Conservation (phyloP, 2,888 invertebrate genomes). For the Xiphydria camelus region DNA sequence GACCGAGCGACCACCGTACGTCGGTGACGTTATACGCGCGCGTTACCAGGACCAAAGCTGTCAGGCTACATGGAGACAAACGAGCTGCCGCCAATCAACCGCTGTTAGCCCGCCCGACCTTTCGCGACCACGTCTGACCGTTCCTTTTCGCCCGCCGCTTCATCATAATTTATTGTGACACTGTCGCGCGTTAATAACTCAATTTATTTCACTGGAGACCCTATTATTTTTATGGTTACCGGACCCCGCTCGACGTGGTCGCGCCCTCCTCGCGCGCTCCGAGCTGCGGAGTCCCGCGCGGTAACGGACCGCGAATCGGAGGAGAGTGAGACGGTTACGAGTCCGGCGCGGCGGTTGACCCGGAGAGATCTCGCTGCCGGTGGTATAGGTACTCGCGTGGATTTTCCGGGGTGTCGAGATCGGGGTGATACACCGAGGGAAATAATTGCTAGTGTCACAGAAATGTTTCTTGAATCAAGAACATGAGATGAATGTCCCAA, state of each 20-base stretch:
- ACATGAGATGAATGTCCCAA: too few relatives aligned
- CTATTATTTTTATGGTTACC: constrained; percentile 45
- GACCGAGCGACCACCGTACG: too few relatives aligned
- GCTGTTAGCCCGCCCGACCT: constrained; percentile 56
- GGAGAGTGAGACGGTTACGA: not conserved
- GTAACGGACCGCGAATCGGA: not conserved
- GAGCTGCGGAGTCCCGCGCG: too few relatives aligned
- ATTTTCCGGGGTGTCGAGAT: too few relatives aligned
- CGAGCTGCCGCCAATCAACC: constrained; percentile 57
- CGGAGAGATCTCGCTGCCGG: too few relatives aligned
- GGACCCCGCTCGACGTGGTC: too few relatives aligned
- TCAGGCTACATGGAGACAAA: constrained; percentile 57
- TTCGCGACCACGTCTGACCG: constrained; percentile 52
- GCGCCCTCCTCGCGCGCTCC: too few relatives aligned
- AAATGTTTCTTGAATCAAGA: too few relatives aligned
- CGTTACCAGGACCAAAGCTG: constrained; percentile 49
- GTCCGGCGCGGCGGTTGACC: too few relatives aligned
- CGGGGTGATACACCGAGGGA: too few relatives aligned
- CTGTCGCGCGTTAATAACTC: constrained; percentile 58
- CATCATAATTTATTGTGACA: constrained; percentile 58
- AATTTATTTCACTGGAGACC: constrained; percentile 56
- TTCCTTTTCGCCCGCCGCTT: constrained; percentile 54
- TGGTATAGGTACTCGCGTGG: too few relatives aligned
- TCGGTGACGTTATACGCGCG: constrained; percentile 25
- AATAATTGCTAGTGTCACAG: too few relatives aligned